These are phyloP conservation scores for Percopsis transmontana DNA, from an alignment of 2,113 vertebrate genomes.

Conservation along the genomic window DNA sequence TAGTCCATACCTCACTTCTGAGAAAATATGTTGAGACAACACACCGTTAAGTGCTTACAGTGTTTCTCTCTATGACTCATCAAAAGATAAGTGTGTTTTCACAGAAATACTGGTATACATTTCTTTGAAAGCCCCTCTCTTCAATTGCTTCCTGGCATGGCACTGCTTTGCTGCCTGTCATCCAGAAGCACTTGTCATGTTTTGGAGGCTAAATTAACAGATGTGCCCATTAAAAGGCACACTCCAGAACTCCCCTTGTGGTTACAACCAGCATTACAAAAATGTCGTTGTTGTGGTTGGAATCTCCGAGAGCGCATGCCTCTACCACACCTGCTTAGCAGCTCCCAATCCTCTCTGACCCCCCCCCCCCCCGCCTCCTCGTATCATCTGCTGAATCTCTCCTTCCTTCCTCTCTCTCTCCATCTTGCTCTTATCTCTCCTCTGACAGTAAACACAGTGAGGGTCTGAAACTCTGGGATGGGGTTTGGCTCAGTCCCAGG, in stretches of 20 bases:
- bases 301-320: no score
- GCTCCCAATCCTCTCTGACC: background rate
- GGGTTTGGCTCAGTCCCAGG: slow-evolving; percentile 52
- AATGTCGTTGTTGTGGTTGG: background rate
- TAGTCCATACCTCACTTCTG: slow-evolving; percentile 6
- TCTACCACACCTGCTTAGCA: no score
- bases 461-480: slow-evolving; percentile 20
- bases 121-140: slow-evolving; percentile 47
- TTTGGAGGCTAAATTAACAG: background rate
- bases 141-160: slow-evolving; percentile 39
- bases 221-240: background rate
- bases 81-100: slow-evolving; percentile 32
- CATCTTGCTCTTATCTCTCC: slow-evolving; percentile 25
- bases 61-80: slow-evolving; percentile 46
- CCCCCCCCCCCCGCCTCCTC: background rate
- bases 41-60: background rate
- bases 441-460: slow-evolving; percentile 17
- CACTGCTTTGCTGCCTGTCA: slow-evolving; percentile 1
- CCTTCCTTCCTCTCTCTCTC: slow-evolving; percentile 3
- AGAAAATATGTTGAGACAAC: slow-evolving; percentile 2
- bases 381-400: slow-evolving; percentile 2
- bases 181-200: slow-evolving; percentile 7
- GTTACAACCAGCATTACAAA: background rate
- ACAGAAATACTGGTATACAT: slow-evolving; percentile 22
- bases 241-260: slow-evolving; percentile 6